These are phyloP conservation scores for Galemys pyrenaicus DNA, from an alignment of 2,113 vertebrate genomes.

Conservation along the genomic window DNA sequence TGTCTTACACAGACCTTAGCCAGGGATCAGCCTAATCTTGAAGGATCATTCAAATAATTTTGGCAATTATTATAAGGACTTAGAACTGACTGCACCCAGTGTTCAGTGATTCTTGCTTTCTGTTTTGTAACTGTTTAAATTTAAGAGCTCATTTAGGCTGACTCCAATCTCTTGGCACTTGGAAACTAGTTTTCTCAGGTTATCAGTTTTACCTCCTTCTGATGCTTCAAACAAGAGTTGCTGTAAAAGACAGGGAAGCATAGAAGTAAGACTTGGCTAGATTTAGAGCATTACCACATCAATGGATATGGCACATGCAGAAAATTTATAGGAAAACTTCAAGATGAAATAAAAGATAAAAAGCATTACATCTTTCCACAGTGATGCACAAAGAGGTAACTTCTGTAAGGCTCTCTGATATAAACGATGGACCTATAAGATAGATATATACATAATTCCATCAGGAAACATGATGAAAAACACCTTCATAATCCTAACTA, in stretches of 20 bases:
- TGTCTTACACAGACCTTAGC: constrained; percentile 87
- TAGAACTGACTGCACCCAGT: constrained; percentile 87
- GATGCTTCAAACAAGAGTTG: constrained; percentile 97
- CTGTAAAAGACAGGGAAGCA: constrained; percentile 92
- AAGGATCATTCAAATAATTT: constrained; percentile 90
- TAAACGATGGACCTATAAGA: constrained; percentile 93
- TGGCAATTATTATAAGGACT: constrained; percentile 88
- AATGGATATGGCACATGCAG: constrained; percentile 90
- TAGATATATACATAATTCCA: constrained; percentile 80
- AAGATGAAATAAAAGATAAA: constrained; percentile 89
- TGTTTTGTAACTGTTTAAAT: constrained; percentile 92
- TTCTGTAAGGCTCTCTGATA: constrained; percentile 95
- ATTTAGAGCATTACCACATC: constrained; percentile 88
- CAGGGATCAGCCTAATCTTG: constrained; percentile 87
- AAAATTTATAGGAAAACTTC: constrained; percentile 88
- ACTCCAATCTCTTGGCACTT: constrained; percentile 97
- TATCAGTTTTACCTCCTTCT: constrained; percentile 94
- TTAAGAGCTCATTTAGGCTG: constrained; percentile 96
- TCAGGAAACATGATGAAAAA: constrained; percentile 66
- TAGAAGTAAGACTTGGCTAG: constrained; percentile 87
- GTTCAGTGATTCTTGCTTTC: constrained; percentile 92
- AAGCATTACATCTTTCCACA: constrained; percentile 99
- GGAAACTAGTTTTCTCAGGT: constrained; percentile 95
- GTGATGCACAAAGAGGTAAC: constrained; percentile 95
- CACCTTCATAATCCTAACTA: constrained; percentile 46